These are phyloP conservation scores for Panagrolaimus sp. DNA, from an alignment of 1,140 invertebrate genomes.

Conservation along the genomic window DNA sequence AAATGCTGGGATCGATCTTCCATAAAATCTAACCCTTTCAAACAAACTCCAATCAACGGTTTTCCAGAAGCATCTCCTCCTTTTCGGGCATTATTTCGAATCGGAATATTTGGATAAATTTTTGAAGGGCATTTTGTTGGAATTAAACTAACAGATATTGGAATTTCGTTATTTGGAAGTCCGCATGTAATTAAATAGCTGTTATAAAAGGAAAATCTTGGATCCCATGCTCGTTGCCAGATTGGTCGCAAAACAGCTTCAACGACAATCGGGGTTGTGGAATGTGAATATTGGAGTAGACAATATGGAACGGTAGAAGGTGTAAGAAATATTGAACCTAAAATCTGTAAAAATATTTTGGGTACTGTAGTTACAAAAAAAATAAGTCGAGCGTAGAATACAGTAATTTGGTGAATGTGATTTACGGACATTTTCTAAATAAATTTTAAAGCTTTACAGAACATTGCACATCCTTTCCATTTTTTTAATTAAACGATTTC, in stretches of 20 bases:
- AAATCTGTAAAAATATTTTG: constrained; percentile 28
- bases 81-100: background rate
- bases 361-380: background rate
- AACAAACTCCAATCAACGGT: constrained; percentile 73
- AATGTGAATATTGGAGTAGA: constrained; percentile 12
- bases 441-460: too few relatives aligned
- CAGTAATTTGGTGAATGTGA: too few relatives aligned
- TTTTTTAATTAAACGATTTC: too few relatives aligned
- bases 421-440: too few relatives aligned
- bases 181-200: constrained; percentile 49
- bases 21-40: constrained; percentile 84
- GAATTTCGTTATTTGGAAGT: constrained; percentile 24
- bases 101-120: background rate
- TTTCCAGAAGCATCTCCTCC: background rate
- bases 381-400: too few relatives aligned
- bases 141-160: background rate
- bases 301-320: constrained; percentile 18
- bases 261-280: constrained; percentile 1
- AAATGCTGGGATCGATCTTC: constrained; percentile 80
- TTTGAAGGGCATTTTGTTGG: background rate
- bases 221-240: constrained; percentile 55
- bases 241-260: constrained; percentile 32
- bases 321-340: constrained; percentile 24
- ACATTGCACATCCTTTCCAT: too few relatives aligned
- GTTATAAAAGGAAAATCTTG: constrained; percentile 49